These are phyloP conservation scores for Valencia hispanica DNA, from an alignment of 2,797 vertebrate species.

Conservation along the genomic window DNA sequence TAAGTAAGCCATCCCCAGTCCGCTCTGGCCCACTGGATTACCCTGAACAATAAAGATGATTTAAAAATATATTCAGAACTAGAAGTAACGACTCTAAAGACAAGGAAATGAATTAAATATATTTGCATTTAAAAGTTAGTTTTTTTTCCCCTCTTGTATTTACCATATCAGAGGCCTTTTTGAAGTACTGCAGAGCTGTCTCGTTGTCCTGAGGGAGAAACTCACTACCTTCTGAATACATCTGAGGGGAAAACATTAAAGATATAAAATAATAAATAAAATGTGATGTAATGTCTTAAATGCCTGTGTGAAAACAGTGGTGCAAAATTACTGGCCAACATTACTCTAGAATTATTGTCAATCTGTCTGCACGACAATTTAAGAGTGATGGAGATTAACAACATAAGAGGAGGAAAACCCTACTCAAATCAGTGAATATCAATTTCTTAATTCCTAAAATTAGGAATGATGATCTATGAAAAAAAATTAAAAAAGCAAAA, in stretches of 20 bases:
- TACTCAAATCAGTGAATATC: background rate
- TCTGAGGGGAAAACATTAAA: constrained; percentile 76
- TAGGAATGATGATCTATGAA: too few relatives aligned
- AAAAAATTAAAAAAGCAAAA: background rate
- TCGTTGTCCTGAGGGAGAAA: constrained; percentile 95
- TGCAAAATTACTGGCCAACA: constrained; percentile 1
- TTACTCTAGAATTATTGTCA: background rate
- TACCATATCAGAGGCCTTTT: constrained; percentile 98
- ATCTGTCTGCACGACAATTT: constrained; percentile 12
- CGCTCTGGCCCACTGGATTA: constrained; percentile 97
- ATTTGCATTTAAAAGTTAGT: background rate
- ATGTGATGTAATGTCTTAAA: background rate
- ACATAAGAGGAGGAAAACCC: background rate
- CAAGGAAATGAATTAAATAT: background rate
- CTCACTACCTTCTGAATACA: constrained; percentile 98
- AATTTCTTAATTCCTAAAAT: too few relatives aligned
- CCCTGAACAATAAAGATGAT: constrained; percentile 78
- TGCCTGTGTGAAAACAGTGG: background rate
- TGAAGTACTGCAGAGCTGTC: constrained; percentile 96
- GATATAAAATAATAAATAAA: background rate
- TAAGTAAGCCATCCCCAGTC: constrained; percentile 97
- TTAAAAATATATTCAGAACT: background rate
- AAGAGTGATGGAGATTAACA: background rate
- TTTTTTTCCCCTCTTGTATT: constrained; percentile 32
- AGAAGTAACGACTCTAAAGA: background rate